phyloP scores from a whole-genome alignment of 2,888 invertebrate species.

The Steromphala cineraria region DNA sequence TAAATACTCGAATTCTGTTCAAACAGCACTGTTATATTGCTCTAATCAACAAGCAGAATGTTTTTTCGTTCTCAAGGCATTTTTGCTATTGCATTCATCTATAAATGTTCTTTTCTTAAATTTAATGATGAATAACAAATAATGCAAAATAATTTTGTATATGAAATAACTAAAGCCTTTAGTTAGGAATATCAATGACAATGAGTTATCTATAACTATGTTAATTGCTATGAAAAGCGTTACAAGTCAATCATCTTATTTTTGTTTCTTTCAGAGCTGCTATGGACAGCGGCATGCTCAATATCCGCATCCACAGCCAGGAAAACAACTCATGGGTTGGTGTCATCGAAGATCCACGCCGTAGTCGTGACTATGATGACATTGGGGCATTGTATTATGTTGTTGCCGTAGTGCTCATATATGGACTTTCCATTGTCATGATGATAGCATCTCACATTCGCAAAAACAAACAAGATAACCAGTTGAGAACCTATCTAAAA shows the following conservation, averaged over 20 bases:
- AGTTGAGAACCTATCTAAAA: conserved; percentile 69
- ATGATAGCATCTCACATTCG: conserved; percentile 74
- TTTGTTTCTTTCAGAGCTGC: conserved; percentile 32
- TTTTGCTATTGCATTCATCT: too few species aligned
- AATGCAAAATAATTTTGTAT: too few species aligned
- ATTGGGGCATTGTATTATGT: conserved; percentile 73
- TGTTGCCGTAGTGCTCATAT: conserved; percentile 73
- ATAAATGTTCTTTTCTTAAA: too few species aligned
- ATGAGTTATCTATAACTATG: too few species aligned
- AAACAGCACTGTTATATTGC: too few species aligned
- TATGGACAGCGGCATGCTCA: conserved; percentile 54
- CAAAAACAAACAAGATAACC: conserved; percentile 72
- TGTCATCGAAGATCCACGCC: conserved; percentile 53
- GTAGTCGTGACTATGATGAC: conserved; percentile 57
- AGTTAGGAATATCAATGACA: too few species aligned
- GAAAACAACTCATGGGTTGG: conserved; percentile 59
- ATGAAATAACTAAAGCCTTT: too few species aligned
- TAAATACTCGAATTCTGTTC: too few species aligned
- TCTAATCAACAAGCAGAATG: too few species aligned
- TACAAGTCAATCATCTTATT: not conserved
- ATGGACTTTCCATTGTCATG: conserved; percentile 73
- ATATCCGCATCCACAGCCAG: conserved; percentile 52
- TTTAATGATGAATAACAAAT: too few species aligned
- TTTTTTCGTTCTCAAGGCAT: too few species aligned
- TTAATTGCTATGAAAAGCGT: too few species aligned